phyloP scores from a whole-genome alignment of 2,113 vertebrate genomes.

The Pachyramphus minor region DNA sequence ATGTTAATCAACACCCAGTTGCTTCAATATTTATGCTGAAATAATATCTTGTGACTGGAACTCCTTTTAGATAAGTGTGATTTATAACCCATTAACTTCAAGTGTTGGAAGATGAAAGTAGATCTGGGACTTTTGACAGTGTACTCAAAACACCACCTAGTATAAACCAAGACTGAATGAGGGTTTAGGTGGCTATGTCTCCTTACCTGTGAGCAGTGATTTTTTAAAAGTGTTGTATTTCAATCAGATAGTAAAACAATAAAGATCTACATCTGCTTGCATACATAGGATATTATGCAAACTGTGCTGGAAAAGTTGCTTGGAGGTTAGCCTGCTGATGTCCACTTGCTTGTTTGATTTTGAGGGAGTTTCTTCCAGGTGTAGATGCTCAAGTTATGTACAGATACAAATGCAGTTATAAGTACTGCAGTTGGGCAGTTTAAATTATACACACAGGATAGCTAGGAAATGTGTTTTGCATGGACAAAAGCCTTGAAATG shows the following conservation, averaged over 20 bases:
- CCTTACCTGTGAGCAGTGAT: not conserved
- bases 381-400: not conserved
- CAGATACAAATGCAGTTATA: not conserved
- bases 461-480: not conserved
- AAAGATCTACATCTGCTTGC: not conserved
- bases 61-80: not conserved
- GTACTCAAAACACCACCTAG: not conserved
- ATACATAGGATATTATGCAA: not conserved
- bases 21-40: slow-evolving; percentile 18
- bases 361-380: not conserved
- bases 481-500: not conserved
- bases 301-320: not conserved
- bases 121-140: not conserved
- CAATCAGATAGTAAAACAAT: slow-evolving; percentile 27
- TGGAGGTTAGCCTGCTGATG: not conserved
- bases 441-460: not conserved
- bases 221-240: slow-evolving; percentile 6
- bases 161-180: not conserved
- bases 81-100: not conserved
- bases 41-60: not conserved
- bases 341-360: not conserved
- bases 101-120: not conserved
- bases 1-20: not conserved
- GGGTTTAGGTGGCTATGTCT: not conserved
- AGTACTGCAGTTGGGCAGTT: not conserved